Evolutionary conservation across 92 coral and sea anemone genomes (phyloP).

Genomic region (Bergia puertoricense): DNA sequence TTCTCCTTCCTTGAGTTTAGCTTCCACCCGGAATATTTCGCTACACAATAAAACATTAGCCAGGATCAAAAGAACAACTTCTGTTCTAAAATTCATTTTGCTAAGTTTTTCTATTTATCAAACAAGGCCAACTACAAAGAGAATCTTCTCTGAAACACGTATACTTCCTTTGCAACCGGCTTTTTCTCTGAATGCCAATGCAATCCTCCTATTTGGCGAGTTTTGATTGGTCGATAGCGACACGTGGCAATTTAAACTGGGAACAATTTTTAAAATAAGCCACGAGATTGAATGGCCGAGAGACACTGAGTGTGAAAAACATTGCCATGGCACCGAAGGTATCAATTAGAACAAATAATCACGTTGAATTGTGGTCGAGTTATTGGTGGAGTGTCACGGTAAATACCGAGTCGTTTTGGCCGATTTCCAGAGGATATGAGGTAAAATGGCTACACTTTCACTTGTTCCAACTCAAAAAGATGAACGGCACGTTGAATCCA

Average conservation of each 20-base stretch:
- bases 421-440: neutral
- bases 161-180: slow-evolving; percentile 32
- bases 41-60: slow-evolving; percentile 62
- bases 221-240: slow-evolving; percentile 77
- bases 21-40: slow-evolving; percentile 72
- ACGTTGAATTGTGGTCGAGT: slow-evolving; percentile 4
- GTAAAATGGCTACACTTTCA: slow-evolving; percentile 23
- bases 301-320: slow-evolving; percentile 14
- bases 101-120: neutral
- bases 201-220: slow-evolving; percentile 88
- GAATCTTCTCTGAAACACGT: neutral
- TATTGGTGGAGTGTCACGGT: neutral
- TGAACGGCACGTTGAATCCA: neutral
- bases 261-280: neutral
- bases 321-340: slow-evolving; percentile 35
- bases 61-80: slow-evolving; percentile 59
- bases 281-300: neutral
- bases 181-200: slow-evolving; percentile 71
- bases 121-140: neutral
- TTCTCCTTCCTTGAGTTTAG: slow-evolving; percentile 75
- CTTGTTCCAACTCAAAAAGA: neutral
- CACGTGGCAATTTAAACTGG: slow-evolving; percentile 33
- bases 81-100: slow-evolving; percentile 48
- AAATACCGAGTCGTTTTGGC: neutral
- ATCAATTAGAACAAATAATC: slow-evolving; percentile 44